Evolutionary conservation across 2,888 invertebrate genomes (phyloP).

Genomic region (Boloria euphrosyne): DNA sequence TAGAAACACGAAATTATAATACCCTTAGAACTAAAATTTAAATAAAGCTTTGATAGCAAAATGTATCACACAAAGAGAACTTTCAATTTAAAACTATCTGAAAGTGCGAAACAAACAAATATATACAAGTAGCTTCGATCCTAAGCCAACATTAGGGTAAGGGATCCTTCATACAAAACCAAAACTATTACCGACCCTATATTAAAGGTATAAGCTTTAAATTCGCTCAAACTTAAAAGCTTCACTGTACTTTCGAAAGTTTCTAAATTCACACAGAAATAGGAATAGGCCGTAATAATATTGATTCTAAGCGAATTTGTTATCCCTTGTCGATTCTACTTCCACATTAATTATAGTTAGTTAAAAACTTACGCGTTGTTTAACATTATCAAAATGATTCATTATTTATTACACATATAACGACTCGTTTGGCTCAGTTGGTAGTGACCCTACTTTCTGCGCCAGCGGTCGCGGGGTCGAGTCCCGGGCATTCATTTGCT

Average conservation of each 20-base stretch:
- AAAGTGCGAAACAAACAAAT: conserved; percentile 34
- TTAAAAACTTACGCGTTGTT: not conserved
- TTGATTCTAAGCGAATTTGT: conserved; percentile 42
- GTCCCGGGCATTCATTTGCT: too few relatives aligned
- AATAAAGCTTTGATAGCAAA: not conserved
- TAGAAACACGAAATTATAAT: too few relatives aligned
- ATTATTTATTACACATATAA: too few relatives aligned
- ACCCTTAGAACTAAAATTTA: too few relatives aligned
- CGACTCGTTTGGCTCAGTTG: too few relatives aligned
- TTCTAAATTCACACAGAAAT: conserved; percentile 36
- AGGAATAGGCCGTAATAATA: conserved; percentile 36
- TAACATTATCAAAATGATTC: too few relatives aligned
- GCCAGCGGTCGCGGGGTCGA: too few relatives aligned
- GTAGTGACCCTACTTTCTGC: too few relatives aligned
- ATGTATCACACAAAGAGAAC: conserved; percentile 6
- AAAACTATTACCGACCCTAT: conserved; percentile 26
- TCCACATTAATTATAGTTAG: not conserved
- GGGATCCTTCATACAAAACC: conserved; percentile 24
- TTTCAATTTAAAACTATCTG: conserved; percentile 26
- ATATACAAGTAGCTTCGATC: conserved; percentile 36
- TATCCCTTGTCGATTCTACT: conserved; percentile 26
- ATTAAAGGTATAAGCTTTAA: conserved; percentile 21
- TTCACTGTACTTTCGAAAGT: conserved; percentile 37
- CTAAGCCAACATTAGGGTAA: conserved; percentile 39
- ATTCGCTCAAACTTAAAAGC: conserved; percentile 9